Evolutionary conservation across 1,140 invertebrate genomes (phyloP).

Genomic region (Triops cancriformis): DNA sequence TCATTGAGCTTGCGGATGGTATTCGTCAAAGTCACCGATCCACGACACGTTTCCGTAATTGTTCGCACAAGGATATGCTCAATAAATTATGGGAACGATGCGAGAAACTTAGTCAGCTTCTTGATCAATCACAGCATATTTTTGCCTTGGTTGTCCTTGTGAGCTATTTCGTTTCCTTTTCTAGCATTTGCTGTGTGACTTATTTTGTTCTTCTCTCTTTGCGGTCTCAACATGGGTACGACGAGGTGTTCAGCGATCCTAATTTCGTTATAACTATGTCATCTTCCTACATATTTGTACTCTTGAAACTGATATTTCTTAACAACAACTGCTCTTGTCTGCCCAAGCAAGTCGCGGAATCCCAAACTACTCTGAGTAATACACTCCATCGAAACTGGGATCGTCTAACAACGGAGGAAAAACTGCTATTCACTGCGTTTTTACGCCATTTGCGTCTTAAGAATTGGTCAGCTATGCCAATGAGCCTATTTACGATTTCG

Average conservation of each 20-base stretch:
- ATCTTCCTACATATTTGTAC: neutral
- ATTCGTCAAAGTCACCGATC: too few species aligned
- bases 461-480: neutral
- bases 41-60: too few species aligned
- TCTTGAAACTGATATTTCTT: neutral
- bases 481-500: neutral
- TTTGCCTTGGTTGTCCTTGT: neutral
- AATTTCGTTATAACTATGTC: neutral
- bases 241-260: neutral
- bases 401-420: neutral
- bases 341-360: neutral
- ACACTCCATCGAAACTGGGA: neutral
- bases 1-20: too few species aligned
- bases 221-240: neutral
- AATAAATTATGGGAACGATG: too few species aligned
- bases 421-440: neutral
- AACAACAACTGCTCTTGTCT: neutral
- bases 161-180: neutral
- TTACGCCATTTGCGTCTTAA: neutral
- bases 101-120: neutral
- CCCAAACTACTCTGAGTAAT: neutral
- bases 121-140: neutral
- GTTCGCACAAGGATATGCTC: too few species aligned
- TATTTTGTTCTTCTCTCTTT: neutral
- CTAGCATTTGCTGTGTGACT: neutral